Base-by-base conservation (phyloP, 2,888 invertebrate species). In the Melipona bicolor region DNA sequence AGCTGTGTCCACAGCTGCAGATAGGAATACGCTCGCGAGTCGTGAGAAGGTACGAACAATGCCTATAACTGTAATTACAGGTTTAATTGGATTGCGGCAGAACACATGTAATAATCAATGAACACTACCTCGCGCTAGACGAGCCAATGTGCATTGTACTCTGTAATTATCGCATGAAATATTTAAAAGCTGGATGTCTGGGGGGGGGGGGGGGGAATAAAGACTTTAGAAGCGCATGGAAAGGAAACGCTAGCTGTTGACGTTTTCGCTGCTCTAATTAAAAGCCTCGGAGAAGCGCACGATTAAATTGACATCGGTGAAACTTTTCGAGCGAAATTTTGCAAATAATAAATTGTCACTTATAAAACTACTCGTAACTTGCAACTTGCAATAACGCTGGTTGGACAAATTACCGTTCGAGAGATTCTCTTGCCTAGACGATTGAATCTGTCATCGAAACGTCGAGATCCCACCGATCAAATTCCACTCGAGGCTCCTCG, bases 41-140 rank as follows among this genome's bases (percentile, higher is more conserved):
- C 50, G 50, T 68, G 68, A 13, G 68, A 68, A 50, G 19, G 19
- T 68, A 68, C 9, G 69, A 69, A 69, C 69, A 69, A 69, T 52
- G 21, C 13, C 21, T n/a, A 32, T 4, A 19, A 21, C 15, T 43
- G 32, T 69, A 69, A 69, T 69, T 69, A 69, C 21, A 21, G 4
- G 15, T 43, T 52, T 69, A 69, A 69, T 52, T 52, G 52, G 52
- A 21, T 1, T n/a, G 15, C 2, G 19, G 15, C 15, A 15, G 6
- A 69, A 52, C 69, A 69, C 4, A 15, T 32, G 69, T 69, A 52
- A 32, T 69, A 69, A 69, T 52, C 52, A 52, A 69, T 69, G 52
- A 15, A 69, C 15, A 21, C 52, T 32, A 52, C 27, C 5, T 52
- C 27, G 32, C 32, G 13, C 13, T 19, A 52, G 11, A 52, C 32